These are phyloP conservation scores for Halcyon malimbica DNA, from an alignment of 2,113 vertebrate genomes.

Conservation along the genomic window DNA sequence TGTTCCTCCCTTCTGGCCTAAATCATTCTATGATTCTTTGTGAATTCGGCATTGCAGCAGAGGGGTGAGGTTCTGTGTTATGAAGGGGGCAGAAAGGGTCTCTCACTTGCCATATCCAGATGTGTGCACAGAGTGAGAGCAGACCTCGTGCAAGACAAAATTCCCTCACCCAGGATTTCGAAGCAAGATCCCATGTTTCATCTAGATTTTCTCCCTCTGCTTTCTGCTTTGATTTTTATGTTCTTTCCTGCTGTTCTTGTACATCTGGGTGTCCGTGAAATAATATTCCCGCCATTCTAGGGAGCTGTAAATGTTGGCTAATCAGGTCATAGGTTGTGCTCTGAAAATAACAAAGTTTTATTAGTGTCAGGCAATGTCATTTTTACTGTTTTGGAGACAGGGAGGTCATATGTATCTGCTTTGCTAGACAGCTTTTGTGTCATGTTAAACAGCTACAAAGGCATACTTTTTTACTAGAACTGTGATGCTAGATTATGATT, in stretches of 20 bases:
- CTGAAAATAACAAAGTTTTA: conserved; percentile 3
- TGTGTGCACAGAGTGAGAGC: background rate
- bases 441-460: background rate
- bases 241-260: background rate
- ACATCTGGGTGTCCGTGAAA: background rate
- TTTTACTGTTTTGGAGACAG: background rate
- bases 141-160: background rate
- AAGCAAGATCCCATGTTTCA: background rate
- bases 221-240: background rate
- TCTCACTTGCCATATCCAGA: background rate
- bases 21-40: background rate
- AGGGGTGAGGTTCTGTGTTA: background rate
- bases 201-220: background rate
- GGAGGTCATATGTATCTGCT: background rate
- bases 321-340: background rate
- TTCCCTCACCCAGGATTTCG: background rate
- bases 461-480: background rate
- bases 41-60: background rate
- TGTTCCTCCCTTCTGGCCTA: too few species aligned
- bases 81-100: background rate
- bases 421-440: background rate
- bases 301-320: background rate
- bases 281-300: background rate
- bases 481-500: conserved; percentile 18
- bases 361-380: background rate